These are phyloP conservation scores for Margarornis squamiger DNA, from an alignment of 2,797 vertebrate genomes.

Conservation along the genomic window DNA sequence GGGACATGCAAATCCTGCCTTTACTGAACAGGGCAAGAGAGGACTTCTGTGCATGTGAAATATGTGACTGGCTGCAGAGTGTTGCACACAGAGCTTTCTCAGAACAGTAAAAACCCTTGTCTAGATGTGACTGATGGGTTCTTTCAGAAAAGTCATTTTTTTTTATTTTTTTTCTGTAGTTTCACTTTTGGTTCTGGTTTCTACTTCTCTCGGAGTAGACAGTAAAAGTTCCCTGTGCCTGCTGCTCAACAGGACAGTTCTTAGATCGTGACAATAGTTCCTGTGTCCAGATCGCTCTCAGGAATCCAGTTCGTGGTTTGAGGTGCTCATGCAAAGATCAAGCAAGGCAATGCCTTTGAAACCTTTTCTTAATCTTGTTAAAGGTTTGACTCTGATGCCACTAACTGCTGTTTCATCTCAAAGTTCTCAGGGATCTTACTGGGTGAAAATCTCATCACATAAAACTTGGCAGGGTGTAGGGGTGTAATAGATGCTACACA, in stretches of 20 bases:
- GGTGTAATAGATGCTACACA: neutral
- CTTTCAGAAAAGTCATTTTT: neutral
- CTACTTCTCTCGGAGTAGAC: neutral
- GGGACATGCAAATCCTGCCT: neutral
- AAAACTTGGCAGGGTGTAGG: neutral
- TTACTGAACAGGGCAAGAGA: neutral
- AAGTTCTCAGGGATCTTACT: neutral
- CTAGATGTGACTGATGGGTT: accelerated
- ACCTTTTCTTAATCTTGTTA: neutral
- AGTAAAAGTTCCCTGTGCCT: neutral
- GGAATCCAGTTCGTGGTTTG: neutral
- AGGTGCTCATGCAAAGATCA: neutral
- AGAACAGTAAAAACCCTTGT: neutral
- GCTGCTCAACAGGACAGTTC: neutral
- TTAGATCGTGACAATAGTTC: neutral
- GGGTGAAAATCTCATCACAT: neutral
- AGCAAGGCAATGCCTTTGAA: neutral
- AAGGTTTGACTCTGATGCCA: neutral
- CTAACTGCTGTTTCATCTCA: conserved; percentile 1
- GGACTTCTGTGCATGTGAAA: neutral
- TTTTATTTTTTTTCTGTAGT: accelerated
- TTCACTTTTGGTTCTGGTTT: conserved; percentile 46
- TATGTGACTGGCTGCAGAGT: neutral
- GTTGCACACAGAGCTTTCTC: neutral
- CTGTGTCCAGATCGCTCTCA: neutral